These are phyloP conservation scores for Burhinus bistriatus DNA, from an alignment of 2,113 vertebrate species.

Conservation along the genomic window DNA sequence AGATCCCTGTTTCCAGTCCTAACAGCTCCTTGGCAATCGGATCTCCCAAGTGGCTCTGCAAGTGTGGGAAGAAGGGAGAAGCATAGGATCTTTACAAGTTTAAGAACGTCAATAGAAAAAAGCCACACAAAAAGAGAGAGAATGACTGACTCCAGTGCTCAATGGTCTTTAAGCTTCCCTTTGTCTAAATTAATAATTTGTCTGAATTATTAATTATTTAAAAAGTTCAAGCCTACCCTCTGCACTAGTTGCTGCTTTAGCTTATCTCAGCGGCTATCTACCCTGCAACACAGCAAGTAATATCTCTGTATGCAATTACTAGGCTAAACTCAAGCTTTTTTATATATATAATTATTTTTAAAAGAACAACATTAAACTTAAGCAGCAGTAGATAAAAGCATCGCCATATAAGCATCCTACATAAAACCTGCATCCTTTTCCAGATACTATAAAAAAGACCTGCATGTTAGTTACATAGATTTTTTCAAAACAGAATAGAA, in stretches of 20 bases:
- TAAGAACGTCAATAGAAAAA: not conserved
- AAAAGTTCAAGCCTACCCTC: not conserved
- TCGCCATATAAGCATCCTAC: not conserved
- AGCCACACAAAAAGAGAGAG: not conserved
- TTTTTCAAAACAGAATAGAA: not conserved
- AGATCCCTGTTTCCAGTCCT: not conserved
- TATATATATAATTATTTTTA: not conserved
- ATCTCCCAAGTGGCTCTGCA: not conserved
- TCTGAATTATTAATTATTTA: not conserved
- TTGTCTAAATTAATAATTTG: not conserved
- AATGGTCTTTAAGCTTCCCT: not conserved
- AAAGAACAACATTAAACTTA: not conserved
- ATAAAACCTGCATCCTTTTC: not conserved
- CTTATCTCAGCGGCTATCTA: not conserved
- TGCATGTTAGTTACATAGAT: not conserved
- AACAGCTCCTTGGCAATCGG: not conserved
- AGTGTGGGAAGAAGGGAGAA: not conserved
- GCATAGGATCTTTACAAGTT: not conserved
- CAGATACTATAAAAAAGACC: not conserved
- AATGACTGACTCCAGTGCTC: not conserved
- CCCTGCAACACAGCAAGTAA: not conserved
- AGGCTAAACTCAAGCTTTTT: not conserved
- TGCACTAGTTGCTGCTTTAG: not conserved
- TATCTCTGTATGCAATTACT: not conserved
- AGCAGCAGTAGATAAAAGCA: not conserved